Base-by-base conservation (phyloP, 2,113 vertebrate species). In the Cyanistes caeruleus region DNA sequence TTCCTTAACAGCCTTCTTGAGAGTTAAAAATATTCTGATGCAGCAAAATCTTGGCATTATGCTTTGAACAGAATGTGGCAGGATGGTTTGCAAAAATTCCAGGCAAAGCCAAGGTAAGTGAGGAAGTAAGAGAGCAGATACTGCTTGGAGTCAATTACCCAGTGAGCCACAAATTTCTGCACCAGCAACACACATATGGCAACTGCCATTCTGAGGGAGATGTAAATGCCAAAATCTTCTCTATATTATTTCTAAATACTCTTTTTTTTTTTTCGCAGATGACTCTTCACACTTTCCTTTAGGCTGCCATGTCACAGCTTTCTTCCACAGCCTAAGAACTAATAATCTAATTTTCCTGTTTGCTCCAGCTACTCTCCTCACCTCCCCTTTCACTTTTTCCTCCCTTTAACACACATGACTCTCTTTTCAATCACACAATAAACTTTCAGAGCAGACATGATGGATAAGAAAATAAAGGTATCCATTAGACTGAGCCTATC, bases 1-100 rank as follows among this genome's bases (percentile, higher is more conserved):
- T 86, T 94, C 87, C 53, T 87, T 49, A 94, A 49, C 81, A 84
- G 63, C 59, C 59, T 79, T 51, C 62, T 83, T 1, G 0, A 37
- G 39, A 89, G 84, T 65, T 93, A 82, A 84, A 94, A 90, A 87
- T 84, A 89, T 17, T 84, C 81, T 14, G 46, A 85, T 63, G 76
- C 19, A 63, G 84, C 17, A 86, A 77, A 51, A 55, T 59, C 67
- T 90, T 90, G 68, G 90, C 75, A 91, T 63, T 73, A 20, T 5
- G 27, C 51, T 76, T 83, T 65, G 84, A 89, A 83, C 82, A 93
- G 78, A 94, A 80, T 37, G 63, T 73, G 82, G 59, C 72, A 90
- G 39, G 62, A 89, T 87, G 55, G 41, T 16, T 74, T 90, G 82
- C 84, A 87, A 86, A 87, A 89, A 73, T 28, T 51, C n/a, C 31